phyloP scores from a whole-genome alignment of 1,140 invertebrate species.

The Diabrotica undecimpunctata region DNA sequence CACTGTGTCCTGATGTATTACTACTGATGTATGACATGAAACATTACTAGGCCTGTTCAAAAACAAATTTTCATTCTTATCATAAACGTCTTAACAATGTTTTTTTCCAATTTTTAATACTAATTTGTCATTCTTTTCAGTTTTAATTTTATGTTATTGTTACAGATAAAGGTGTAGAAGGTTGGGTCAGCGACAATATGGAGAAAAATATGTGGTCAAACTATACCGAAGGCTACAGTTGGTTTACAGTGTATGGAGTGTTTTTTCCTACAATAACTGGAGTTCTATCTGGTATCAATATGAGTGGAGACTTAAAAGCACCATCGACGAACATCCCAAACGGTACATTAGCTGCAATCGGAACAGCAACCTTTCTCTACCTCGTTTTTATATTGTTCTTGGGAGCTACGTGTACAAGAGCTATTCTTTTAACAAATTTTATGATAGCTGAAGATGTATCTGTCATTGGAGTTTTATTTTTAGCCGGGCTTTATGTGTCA shows the following conservation, averaged over 20 bases:
- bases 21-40: too few species aligned
- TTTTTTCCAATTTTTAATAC: too few species aligned
- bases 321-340: constrained; percentile 90
- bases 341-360: constrained; percentile 87
- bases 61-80: too few species aligned
- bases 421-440: constrained; percentile 72
- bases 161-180: constrained; percentile 76
- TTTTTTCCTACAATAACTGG: constrained; percentile 93
- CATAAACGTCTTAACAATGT: too few species aligned
- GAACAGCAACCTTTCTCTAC: constrained; percentile 87
- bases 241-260: constrained; percentile 93
- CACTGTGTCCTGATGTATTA: too few species aligned
- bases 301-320: constrained; percentile 92
- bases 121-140: not conserved
- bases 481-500: constrained; percentile 90
- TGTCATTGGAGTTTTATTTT: constrained; percentile 72
- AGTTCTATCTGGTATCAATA: constrained; percentile 94
- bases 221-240: constrained; percentile 75
- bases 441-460: constrained; percentile 90
- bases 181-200: constrained; percentile 78
- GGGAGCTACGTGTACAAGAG: constrained; percentile 79
- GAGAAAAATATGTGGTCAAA: constrained; percentile 77
- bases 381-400: constrained; percentile 85
- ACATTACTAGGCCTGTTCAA: too few species aligned
- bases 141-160: not conserved